Evolutionary conservation across 2,888 invertebrate species (phyloP), one percentile per base, ranked within the genome.

Genomic region (Drosophila greeni): DNA sequence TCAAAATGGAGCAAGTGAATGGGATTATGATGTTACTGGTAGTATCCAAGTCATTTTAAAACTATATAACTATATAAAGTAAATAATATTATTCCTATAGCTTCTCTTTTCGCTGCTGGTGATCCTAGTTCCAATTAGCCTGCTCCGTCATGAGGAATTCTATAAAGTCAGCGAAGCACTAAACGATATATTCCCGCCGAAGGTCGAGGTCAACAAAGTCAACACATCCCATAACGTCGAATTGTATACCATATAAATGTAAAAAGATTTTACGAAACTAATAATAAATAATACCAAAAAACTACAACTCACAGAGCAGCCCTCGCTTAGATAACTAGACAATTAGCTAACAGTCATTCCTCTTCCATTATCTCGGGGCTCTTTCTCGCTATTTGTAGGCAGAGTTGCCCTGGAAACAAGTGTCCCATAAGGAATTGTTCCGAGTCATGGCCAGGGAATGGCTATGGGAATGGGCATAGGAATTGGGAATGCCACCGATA

Each of bases 321-420:
- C 47, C 40, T 51, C 69, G 47, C 36, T 23, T 20, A 36, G 69
- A 34, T 67, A 51, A 47, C 58, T 67, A 58, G 48, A 48, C 53
- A 67, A 59, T 67, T 67, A 67, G 69, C 67, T 43, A 67, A 65
- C 66, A 66, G 53, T 29, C 67, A 62, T 61, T 47, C 48, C 42
- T 40, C 55, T 31, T 49, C 53, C 43, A 39, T 43, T 56, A 61
- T 51, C 43, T 60, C 7, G 12, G 33, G 49, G 23, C 4, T 26
- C 16, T 37, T 18, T 24, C 29, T 26, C 14, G 16, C 65, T 53
- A 29, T 62, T 64, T 64, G 52, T 31, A 33, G 37, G 3, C 31
- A 20, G 29, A 31, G 14, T 14, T 49, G n/a, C 45, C 39, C 73
- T 82, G 81, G 67, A 55, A 74, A 76, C 83, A 82, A 82, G 83